Percentiles rank a stretch among this genome's conserved stretches.
These are phyloP conservation scores for Orthosia cruda DNA, from an alignment of 2,888 invertebrate species.

Conservation along the genomic window DNA sequence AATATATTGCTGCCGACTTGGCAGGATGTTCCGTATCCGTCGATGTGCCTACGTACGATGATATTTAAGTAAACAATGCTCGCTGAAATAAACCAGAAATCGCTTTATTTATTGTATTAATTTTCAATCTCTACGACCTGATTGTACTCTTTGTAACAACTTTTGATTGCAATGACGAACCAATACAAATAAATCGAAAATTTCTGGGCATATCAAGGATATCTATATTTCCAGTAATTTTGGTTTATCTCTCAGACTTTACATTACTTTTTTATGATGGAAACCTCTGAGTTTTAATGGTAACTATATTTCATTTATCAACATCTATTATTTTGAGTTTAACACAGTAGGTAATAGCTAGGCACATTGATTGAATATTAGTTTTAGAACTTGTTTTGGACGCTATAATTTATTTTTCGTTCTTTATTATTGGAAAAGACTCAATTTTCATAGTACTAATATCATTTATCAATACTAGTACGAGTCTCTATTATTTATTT, in stretches of 20 bases:
- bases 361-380: neutral
- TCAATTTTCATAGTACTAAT: no score
- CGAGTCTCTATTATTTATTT: no score
- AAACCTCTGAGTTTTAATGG: neutral
- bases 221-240: neutral
- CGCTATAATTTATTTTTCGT: neutral
- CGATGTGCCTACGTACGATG: conserved; percentile 31
- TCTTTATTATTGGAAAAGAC: no score
- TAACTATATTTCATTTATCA: neutral
- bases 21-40: conserved; percentile 52
- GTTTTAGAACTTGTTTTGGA: no score
- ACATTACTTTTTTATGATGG: neutral
- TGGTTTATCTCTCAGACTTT: conserved; percentile 8
- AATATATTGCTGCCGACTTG: conserved; percentile 9
- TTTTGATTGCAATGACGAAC: conserved; percentile 52
- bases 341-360: no score
- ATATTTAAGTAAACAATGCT: conserved; percentile 49
- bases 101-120: conserved; percentile 40
- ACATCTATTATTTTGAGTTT: no score
- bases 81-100: conserved; percentile 44
- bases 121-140: conserved; percentile 44
- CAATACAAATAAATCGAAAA: conserved; percentile 28
- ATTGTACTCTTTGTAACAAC: conserved; percentile 50
- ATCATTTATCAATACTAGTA: no score
- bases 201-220: conserved; percentile 9